Evolutionary conservation across 1,140 invertebrate genomes (phyloP).

Genomic region (Danaus melanippus): DNA sequence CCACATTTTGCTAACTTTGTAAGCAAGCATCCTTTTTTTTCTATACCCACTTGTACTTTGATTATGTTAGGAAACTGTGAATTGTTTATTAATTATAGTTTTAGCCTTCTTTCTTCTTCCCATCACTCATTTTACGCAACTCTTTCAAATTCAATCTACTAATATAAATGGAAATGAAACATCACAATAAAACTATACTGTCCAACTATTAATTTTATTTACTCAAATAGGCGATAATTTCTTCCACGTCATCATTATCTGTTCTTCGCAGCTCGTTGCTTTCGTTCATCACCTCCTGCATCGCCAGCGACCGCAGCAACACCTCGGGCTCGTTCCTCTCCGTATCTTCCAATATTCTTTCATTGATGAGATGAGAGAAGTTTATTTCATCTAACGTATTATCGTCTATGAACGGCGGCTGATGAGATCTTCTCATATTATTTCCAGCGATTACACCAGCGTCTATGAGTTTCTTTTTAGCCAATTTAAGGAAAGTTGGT

Average conservation of each 20-base stretch:
- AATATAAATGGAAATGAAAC: too few relatives aligned
- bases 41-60: too few relatives aligned
- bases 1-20: too few relatives aligned
- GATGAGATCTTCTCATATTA: constrained; percentile 13
- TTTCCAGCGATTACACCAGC: constrained; percentile 36
- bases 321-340: constrained; percentile 40
- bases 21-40: too few relatives aligned
- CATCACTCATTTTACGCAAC: too few relatives aligned
- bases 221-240: constrained; percentile 11
- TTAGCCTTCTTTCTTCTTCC: too few relatives aligned
- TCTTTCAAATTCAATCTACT: too few relatives aligned
- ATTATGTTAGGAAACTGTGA: too few relatives aligned
- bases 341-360: constrained; percentile 39
- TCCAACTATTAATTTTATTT: constrained; percentile 3
- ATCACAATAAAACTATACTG: too few relatives aligned
- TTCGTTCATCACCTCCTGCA: constrained; percentile 38
- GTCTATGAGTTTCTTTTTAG: constrained; percentile 49
- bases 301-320: constrained; percentile 37
- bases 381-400: constrained; percentile 52
- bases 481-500: constrained; percentile 44
- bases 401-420: constrained; percentile 32
- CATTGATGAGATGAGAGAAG: constrained; percentile 41
- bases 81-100: too few relatives aligned
- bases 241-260: constrained; percentile 12
- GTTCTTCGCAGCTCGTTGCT: constrained; percentile 10